Percentiles rank a stretch among this genome's conserved stretches.
phyloP scores from a whole-genome alignment of 2,888 invertebrate species.

The Lycaena phlaeas region DNA sequence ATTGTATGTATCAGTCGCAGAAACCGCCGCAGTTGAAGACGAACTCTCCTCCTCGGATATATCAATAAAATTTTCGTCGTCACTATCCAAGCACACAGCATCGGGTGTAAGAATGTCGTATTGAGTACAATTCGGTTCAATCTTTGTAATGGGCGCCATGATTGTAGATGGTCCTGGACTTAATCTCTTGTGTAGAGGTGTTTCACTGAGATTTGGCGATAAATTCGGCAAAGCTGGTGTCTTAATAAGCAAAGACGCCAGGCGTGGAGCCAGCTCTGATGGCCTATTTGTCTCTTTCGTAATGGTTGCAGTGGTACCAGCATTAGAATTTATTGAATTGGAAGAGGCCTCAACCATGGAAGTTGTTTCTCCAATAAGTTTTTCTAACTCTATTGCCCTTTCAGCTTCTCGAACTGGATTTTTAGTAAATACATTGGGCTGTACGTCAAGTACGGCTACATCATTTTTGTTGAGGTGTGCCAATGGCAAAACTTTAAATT shows the following conservation, averaged over 20 bases:
- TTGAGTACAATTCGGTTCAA: too few relatives aligned
- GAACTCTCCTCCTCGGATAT: slow-evolving; percentile 33
- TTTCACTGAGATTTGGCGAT: too few relatives aligned
- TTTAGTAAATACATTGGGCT: slow-evolving; percentile 25
- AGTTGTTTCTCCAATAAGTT: slow-evolving; percentile 41
- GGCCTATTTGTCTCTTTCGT: too few relatives aligned
- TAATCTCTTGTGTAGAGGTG: too few relatives aligned
- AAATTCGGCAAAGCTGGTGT: too few relatives aligned
- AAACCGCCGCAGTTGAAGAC: slow-evolving; percentile 15
- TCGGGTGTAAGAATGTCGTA: too few relatives aligned
- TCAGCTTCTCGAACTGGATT: slow-evolving; percentile 53
- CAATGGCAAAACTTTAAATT: slow-evolving; percentile 45
- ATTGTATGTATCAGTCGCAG: slow-evolving; percentile 3
- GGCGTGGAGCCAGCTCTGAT: too few relatives aligned
- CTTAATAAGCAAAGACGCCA: too few relatives aligned
- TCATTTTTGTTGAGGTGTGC: slow-evolving; percentile 42
- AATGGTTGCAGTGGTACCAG: too few relatives aligned
- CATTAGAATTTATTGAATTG: slow-evolving; percentile 1
- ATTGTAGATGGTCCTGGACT: too few relatives aligned
- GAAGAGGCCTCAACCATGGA: slow-evolving; percentile 25
- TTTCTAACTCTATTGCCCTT: slow-evolving; percentile 52
- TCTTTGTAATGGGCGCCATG: too few relatives aligned
- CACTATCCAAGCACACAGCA: slow-evolving; percentile 49
- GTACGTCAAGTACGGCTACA: slow-evolving; percentile 29
- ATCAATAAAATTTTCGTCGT: slow-evolving; percentile 40